Percentiles rank a stretch among this genome's conserved stretches.
phyloP scores from a whole-genome alignment of 1,140 invertebrate species.

The Bombus picipes region DNA sequence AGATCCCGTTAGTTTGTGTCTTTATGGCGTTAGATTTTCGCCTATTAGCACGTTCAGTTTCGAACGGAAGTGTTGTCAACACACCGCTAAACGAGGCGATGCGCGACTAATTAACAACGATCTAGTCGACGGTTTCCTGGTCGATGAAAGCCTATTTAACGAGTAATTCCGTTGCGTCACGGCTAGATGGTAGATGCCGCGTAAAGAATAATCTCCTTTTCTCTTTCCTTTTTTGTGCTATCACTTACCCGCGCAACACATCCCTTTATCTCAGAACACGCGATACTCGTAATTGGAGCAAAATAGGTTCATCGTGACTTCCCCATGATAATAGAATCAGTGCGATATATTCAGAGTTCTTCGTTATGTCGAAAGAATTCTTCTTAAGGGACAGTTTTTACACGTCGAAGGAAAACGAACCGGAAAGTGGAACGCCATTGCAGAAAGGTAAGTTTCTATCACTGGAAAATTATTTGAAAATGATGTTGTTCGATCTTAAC shows the following conservation, averaged over 20 bases:
- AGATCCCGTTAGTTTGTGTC: neutral
- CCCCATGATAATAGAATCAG: neutral
- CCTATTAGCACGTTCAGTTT: neutral
- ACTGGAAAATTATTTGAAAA: no score
- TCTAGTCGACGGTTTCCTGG: neutral
- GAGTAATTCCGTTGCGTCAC: slow-evolving; percentile 23
- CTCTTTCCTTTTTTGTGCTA: slow-evolving; percentile 48
- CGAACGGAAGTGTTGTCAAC: neutral
- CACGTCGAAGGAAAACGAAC: neutral
- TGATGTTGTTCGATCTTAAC: no score
- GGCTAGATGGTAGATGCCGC: slow-evolving; percentile 1
- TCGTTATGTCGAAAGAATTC: no score
- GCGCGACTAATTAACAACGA: neutral
- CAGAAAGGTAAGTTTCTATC: no score
- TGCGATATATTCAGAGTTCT: neutral
- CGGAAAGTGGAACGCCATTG: neutral
- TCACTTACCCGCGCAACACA: slow-evolving; percentile 65
- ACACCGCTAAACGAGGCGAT: neutral
- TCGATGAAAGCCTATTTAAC: neutral
- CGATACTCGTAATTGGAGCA: neutral
- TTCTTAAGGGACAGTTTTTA: neutral
- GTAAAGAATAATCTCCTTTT: slow-evolving; percentile 49
- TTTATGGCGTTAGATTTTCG: slow-evolving; percentile 15
- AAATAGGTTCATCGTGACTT: neutral
- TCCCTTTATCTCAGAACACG: neutral